Evolutionary conservation across 2,888 invertebrate species (phyloP).

Genomic region (Leptinotarsa juncta): DNA sequence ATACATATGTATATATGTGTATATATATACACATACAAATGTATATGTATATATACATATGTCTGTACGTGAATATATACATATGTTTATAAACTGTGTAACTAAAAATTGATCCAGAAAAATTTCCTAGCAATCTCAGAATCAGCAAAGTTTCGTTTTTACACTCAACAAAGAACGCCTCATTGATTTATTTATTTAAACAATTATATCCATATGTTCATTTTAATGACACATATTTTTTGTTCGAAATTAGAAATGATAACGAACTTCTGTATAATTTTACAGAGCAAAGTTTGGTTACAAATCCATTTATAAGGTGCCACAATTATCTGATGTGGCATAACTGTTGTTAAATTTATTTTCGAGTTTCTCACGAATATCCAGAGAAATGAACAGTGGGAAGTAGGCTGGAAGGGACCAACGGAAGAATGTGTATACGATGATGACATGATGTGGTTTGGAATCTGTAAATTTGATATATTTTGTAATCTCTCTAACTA

Average conservation of each 20-base stretch:
- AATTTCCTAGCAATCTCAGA: too few relatives aligned
- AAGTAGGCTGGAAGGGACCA: slow-evolving; percentile 48
- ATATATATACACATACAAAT: too few relatives aligned
- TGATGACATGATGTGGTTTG: slow-evolving; percentile 42
- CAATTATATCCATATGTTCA: not conserved
- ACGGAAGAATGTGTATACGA: slow-evolving; percentile 53
- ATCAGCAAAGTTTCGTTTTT: too few relatives aligned
- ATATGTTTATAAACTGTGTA: too few relatives aligned
- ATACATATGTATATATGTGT: too few relatives aligned
- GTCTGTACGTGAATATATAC: too few relatives aligned
- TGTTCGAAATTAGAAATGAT: slow-evolving; percentile 39
- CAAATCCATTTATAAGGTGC: slow-evolving; percentile 43
- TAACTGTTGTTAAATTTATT: slow-evolving; percentile 35
- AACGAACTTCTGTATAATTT: slow-evolving; percentile 50
- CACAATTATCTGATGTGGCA: slow-evolving; percentile 43
- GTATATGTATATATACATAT: too few relatives aligned
- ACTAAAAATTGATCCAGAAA: too few relatives aligned
- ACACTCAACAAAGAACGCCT: too few relatives aligned
- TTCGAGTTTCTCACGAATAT: slow-evolving; percentile 37
- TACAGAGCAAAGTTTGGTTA: slow-evolving; percentile 56
- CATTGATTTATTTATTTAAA: too few relatives aligned
- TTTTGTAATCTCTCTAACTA: slow-evolving; percentile 45
- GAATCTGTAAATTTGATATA: slow-evolving; percentile 46
- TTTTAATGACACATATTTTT: not conserved
- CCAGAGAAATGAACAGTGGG: slow-evolving; percentile 39